Evolutionary conservation across 2,888 invertebrate genomes (phyloP).

Genomic region (Acanthosoma haemorrhoidale): DNA sequence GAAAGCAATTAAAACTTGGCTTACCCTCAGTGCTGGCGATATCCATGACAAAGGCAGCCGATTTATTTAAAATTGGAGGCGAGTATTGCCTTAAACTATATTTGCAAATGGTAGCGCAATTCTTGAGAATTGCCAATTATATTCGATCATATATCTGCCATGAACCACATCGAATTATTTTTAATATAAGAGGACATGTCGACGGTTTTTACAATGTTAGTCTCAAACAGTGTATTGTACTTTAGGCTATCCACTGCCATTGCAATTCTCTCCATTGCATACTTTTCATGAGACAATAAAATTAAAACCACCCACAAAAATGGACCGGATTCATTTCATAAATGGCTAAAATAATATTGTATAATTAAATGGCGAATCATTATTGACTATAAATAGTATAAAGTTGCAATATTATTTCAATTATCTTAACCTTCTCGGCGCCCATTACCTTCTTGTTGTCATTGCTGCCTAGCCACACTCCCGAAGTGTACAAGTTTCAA

Average conservation of each 20-base stretch:
- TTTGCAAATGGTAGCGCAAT: slow-evolving; percentile 15
- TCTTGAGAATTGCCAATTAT: slow-evolving; percentile 10
- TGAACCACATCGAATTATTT: background rate
- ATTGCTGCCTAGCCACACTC: too few relatives aligned
- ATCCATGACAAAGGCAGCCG: slow-evolving; percentile 44
- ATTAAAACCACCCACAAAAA: background rate
- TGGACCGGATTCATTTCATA: background rate
- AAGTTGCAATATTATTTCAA: background rate
- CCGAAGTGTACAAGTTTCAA: too few relatives aligned
- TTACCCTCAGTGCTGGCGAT: slow-evolving; percentile 49
- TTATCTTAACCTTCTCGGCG: background rate
- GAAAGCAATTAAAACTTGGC: slow-evolving; percentile 26
- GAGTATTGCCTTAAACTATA: background rate
- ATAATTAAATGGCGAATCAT: background rate
- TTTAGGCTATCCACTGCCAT: slow-evolving; percentile 19
- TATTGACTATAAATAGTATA: background rate
- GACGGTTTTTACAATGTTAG: slow-evolving; percentile 15
- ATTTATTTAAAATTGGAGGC: background rate
- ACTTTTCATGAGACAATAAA: background rate
- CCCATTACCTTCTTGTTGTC: slow-evolving; percentile 10
- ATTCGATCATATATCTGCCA: slow-evolving; percentile 5
- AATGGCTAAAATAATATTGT: background rate
- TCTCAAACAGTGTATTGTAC: slow-evolving; percentile 26
- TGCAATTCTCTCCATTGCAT: background rate
- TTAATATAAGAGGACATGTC: slow-evolving; percentile 17